A percentile compares a stretch with the other conserved stretches of the same genome.
Evolutionary conservation across 2,797 vertebrate genomes (phyloP).

Genomic region (Trematomus bernacchii): DNA sequence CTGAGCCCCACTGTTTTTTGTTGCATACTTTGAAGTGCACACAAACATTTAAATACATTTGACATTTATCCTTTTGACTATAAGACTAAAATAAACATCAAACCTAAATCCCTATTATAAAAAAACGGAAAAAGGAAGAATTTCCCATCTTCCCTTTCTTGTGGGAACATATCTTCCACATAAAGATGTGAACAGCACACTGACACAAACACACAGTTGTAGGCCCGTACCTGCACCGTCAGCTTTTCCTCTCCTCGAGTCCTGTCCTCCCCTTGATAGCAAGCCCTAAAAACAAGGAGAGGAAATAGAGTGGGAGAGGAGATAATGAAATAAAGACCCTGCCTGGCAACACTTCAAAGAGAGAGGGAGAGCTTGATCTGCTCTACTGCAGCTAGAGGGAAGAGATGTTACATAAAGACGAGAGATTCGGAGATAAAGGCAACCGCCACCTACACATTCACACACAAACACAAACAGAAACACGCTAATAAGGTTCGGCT

Average conservation of each 20-base stretch:
- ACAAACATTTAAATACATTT: constrained; percentile 4
- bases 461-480: constrained; percentile 19
- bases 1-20: constrained; percentile 5
- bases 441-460: constrained; percentile 41
- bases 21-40: not conserved
- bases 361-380: constrained; percentile 64
- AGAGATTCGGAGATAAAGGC: constrained; percentile 62
- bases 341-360: constrained; percentile 80
- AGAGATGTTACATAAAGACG: constrained; percentile 69
- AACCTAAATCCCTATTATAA: not conserved
- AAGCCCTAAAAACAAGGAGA: constrained; percentile 69
- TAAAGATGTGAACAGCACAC: constrained; percentile 32
- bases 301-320: constrained; percentile 72
- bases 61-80: constrained; percentile 5
- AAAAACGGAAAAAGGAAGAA: not conserved
- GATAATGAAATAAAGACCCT: constrained; percentile 81
- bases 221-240: constrained; percentile 70
- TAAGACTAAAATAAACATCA: constrained; percentile 11
- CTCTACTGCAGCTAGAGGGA: constrained; percentile 63
- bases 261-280: constrained; percentile 66
- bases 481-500: constrained; percentile 43
- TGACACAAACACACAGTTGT: constrained; percentile 47
- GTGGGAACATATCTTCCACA: constrained; percentile 23
- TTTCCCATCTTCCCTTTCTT: constrained; percentile 30
- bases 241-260: constrained; percentile 58